Conservation (phyloP, 2,113 vertebrate genomes). For the Trematomus loennbergii region DNA sequence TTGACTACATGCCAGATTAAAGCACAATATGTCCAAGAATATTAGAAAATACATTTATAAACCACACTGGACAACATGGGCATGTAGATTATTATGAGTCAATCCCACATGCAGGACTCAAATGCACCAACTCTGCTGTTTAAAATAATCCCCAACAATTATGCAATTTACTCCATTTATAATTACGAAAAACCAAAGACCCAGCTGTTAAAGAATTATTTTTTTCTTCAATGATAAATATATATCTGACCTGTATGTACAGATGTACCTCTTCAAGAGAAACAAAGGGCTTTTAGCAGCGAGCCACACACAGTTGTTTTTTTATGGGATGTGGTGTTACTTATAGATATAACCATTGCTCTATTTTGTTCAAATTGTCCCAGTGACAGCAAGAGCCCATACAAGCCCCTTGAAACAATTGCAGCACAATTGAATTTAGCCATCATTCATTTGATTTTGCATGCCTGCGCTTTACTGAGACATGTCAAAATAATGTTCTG, state of each 20-base stretch:
- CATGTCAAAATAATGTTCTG: background rate
- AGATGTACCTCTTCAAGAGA: background rate
- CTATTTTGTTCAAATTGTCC: background rate
- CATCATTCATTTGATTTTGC: background rate
- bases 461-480: background rate
- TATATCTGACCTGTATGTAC: background rate
- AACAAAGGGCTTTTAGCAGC: background rate
- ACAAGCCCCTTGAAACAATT: background rate
- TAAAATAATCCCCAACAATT: background rate
- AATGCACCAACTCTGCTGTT: background rate
- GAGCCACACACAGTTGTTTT: background rate
- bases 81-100: background rate
- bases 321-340: background rate
- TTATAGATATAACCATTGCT: background rate
- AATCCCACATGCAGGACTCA: background rate
- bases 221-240: background rate
- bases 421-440: background rate
- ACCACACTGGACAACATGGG: background rate
- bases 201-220: background rate
- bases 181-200: background rate
- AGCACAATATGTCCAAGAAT: background rate
- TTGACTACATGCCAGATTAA: background rate
- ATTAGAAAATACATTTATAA: background rate
- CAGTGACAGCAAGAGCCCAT: background rate
- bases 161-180: background rate